These are phyloP conservation scores for Progne subis DNA, from an alignment of 2,113 vertebrate genomes.

Conservation along the genomic window DNA sequence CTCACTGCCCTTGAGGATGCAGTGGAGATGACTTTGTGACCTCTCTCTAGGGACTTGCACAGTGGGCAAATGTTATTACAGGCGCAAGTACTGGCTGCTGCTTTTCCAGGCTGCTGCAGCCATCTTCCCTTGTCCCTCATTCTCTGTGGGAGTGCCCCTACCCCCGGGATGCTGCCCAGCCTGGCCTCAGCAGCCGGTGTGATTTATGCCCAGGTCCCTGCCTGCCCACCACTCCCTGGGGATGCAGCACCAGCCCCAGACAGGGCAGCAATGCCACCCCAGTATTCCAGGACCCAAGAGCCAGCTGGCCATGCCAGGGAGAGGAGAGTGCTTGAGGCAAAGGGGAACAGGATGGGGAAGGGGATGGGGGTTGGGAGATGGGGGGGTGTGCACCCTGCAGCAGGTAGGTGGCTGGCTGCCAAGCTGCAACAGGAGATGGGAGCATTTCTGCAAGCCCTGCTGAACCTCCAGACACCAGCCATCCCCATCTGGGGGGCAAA, in stretches of 20 bases:
- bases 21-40: neutral
- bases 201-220: neutral
- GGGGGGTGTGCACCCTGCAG: neutral
- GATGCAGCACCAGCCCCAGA: rapidly evolving
- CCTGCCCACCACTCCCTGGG: neutral
- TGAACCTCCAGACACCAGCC: neutral
- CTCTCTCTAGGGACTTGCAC: neutral
- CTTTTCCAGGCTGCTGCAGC: neutral
- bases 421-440: neutral
- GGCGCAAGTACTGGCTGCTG: neutral
- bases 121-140: neutral
- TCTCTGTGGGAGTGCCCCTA: neutral
- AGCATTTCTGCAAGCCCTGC: neutral
- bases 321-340: neutral
- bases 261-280: neutral
- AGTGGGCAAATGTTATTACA: rapidly evolving
- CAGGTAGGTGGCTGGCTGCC: rapidly evolving
- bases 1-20: neutral
- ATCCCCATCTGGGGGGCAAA: neutral
- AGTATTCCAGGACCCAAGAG: neutral
- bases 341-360: neutral
- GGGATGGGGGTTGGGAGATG: neutral
- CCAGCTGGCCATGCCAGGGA: rapidly evolving
- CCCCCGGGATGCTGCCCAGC: neutral
- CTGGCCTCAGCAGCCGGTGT: neutral